Conservation (phyloP, 2,888 invertebrate species). For the Podabrus alpinus region DNA sequence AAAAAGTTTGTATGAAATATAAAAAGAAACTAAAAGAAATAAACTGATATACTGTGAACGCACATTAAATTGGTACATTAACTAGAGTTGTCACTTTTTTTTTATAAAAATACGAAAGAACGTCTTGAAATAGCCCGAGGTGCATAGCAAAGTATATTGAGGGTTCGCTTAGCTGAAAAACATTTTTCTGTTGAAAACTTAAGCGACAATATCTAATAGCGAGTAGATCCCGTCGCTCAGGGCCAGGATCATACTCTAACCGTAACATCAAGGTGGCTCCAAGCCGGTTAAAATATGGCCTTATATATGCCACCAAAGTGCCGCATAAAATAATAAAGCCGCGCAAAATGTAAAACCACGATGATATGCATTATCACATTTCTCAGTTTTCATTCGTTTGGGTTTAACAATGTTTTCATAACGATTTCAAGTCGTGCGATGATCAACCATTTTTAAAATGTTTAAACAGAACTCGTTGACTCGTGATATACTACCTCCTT, state of each 20-base stretch:
- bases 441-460: constrained; percentile 9
- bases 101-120: constrained; percentile 42
- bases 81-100: constrained; percentile 22
- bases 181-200: constrained; percentile 47
- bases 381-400: constrained; percentile 24
- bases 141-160: constrained; percentile 43
- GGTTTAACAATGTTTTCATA: constrained; percentile 15
- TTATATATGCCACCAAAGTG: constrained; percentile 44
- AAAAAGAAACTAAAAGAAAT: constrained; percentile 8
- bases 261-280: constrained; percentile 45
- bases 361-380: constrained; percentile 31
- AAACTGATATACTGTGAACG: constrained; percentile 7
- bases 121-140: constrained; percentile 39
- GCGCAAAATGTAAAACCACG: constrained; percentile 36
- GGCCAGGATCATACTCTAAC: constrained; percentile 42
- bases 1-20: background rate
- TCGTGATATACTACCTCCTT: constrained; percentile 6
- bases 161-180: constrained; percentile 45
- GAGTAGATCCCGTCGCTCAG: constrained; percentile 41
- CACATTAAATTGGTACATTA: constrained; percentile 14
- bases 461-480: constrained; percentile 6
- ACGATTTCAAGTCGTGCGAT: constrained; percentile 7
- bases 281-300: constrained; percentile 46
- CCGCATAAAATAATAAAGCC: constrained; percentile 48
- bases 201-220: constrained; percentile 47